A percentile compares a stretch with the other conserved stretches of the same genome.
These are phyloP conservation scores for Resseliella maxima DNA, from an alignment of 2,888 invertebrate species.

Conservation along the genomic window DNA sequence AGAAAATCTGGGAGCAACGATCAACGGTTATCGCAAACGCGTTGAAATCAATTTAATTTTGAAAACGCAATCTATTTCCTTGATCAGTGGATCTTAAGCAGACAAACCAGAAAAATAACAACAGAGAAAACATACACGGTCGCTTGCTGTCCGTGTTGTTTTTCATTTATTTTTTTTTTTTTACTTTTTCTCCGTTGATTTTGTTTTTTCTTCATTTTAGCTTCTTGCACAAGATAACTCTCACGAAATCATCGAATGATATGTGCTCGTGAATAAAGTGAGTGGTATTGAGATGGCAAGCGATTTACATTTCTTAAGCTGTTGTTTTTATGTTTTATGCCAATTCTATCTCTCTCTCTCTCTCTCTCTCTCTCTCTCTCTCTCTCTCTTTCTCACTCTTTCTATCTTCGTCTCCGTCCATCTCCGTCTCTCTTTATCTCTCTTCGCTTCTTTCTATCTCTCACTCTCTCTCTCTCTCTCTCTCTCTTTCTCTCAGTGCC, in stretches of 20 bases:
- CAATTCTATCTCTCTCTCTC: neutral
- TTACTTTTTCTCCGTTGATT: neutral
- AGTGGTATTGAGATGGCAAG: neutral
- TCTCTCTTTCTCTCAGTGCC: no score
- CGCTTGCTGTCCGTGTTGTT: neutral
- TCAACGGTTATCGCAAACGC: neutral
- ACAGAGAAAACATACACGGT: neutral
- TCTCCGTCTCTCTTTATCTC: neutral
- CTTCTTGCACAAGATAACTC: neutral
- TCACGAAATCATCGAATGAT: constrained; percentile 34
- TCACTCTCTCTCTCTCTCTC: no score
- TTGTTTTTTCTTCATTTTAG: neutral
- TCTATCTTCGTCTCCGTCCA: no score
- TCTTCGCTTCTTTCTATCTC: no score
- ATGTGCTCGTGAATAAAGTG: neutral
- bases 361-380: no score
- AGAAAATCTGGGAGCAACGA: neutral
- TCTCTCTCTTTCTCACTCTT: no score
- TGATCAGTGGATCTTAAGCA: neutral
- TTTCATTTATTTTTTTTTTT: neutral
- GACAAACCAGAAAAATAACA: neutral
- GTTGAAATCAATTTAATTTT: constrained; percentile 10
- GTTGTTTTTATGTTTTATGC: neutral
- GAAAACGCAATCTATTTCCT: constrained; percentile 24
- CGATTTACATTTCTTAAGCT: neutral